Evolutionary conservation across 2,797 vertebrate genomes (phyloP).

Genomic region (Perdix hodgsoniae): DNA sequence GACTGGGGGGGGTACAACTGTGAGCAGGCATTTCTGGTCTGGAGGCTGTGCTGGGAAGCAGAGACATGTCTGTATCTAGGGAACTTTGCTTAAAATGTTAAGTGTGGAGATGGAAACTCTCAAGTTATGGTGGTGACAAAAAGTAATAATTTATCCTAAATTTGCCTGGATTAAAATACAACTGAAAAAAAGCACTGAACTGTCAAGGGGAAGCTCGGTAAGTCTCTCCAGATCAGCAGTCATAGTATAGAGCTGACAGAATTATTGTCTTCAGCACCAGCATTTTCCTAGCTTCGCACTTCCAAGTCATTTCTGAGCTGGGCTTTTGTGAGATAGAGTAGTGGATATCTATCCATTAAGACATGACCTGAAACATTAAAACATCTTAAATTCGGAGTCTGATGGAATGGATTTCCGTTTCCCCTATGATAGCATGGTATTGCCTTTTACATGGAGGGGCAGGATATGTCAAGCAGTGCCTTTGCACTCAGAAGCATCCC

Average conservation of each 20-base stretch:
- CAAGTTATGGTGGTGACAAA: not conserved
- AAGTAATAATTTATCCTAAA: not conserved
- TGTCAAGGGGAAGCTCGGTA: not conserved
- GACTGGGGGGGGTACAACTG: not conserved
- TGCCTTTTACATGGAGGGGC: not conserved
- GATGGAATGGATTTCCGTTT: not conserved
- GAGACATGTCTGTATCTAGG: not conserved
- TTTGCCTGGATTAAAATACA: not conserved
- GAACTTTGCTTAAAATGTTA: not conserved
- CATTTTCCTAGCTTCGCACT: not conserved
- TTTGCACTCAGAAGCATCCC: not conserved
- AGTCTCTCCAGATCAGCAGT: not conserved
- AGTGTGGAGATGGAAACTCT: not conserved
- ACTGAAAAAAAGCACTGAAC: not conserved
- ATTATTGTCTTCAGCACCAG: not conserved
- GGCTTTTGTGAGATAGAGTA: not conserved
- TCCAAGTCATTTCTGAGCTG: not conserved
- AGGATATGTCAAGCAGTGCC: not conserved
- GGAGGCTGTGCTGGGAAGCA: not conserved
- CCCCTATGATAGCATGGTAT: rapidly evolving
- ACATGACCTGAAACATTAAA: not conserved
- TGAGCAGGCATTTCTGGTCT: not conserved
- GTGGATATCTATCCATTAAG: not conserved
- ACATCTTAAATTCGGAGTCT: not conserved
- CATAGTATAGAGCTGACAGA: not conserved